These are phyloP conservation scores for Gila orcuttii DNA, from an alignment of 2,113 vertebrate species.

Conservation along the genomic window DNA sequence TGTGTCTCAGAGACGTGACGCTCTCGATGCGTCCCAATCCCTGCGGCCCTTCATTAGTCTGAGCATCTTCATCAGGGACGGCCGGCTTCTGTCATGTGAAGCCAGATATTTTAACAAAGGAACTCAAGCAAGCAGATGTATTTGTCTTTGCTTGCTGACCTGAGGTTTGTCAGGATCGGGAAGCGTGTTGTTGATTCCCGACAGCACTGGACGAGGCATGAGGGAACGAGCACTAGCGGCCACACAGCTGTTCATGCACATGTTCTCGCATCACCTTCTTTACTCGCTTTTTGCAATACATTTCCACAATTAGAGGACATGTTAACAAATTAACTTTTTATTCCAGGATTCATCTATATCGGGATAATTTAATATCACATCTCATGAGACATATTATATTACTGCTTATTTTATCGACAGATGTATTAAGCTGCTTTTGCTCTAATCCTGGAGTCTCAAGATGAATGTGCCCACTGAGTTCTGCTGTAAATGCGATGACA, in stretches of 20 bases:
- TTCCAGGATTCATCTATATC: not conserved
- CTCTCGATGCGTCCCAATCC: slow-evolving; percentile 24
- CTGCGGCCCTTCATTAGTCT: slow-evolving; percentile 50
- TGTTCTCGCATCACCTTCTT: slow-evolving; percentile 60
- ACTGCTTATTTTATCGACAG: not conserved
- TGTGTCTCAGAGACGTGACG: slow-evolving; percentile 35
- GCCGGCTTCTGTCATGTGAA: too few species aligned
- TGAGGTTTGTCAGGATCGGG: slow-evolving; percentile 43
- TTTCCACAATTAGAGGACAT: slow-evolving; percentile 10
- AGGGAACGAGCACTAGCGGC: slow-evolving; percentile 47
- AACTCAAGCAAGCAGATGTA: slow-evolving; percentile 1
- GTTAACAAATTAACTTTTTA: not conserved
- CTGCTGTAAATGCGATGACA: not conserved
- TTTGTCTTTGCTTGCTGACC: slow-evolving; percentile 47
- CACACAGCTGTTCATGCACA: slow-evolving; percentile 58
- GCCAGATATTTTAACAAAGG: too few species aligned
- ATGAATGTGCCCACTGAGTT: not conserved
- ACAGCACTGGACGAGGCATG: slow-evolving; percentile 33
- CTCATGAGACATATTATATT: not conserved
- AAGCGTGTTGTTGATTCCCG: slow-evolving; percentile 47
- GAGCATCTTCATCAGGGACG: slow-evolving; percentile 24
- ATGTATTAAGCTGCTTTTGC: not conserved
- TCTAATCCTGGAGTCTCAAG: not conserved
- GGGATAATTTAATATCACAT: not conserved
- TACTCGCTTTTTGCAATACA: slow-evolving; percentile 54